Evolutionary conservation across 2,113 vertebrate genomes (phyloP).

Genomic region (Lontra canadensis): DNA sequence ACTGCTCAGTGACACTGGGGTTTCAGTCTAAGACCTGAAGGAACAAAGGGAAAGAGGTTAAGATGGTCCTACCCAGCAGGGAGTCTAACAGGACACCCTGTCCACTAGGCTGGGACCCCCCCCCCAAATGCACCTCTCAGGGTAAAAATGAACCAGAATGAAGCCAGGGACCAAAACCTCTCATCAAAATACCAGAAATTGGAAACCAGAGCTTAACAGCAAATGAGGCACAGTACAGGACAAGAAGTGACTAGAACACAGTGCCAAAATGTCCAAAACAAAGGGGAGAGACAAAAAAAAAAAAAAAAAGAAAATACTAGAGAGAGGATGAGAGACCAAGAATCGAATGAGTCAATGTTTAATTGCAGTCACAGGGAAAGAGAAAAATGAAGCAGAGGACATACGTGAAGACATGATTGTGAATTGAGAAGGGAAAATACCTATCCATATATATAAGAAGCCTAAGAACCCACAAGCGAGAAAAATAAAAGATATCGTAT

Average conservation of each 20-base stretch:
- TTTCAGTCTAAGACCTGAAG: not conserved
- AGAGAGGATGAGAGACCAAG: not conserved
- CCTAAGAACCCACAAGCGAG: not conserved
- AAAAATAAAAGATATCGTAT: not conserved
- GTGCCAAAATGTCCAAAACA: not conserved
- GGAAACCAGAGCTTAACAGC: not conserved
- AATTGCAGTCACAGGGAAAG: not conserved
- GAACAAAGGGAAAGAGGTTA: not conserved
- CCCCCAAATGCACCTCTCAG: not conserved
- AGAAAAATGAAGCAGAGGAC: not conserved
- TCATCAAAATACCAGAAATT: not conserved
- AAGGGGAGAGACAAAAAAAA: not conserved
- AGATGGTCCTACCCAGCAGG: not conserved
- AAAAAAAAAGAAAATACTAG: not conserved
- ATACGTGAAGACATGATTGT: not conserved
- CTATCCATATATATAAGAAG: not conserved
- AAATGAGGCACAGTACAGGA: not conserved
- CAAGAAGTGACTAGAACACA: not conserved
- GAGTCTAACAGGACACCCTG: not conserved
- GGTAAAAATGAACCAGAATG: not conserved
- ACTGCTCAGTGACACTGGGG: not conserved
- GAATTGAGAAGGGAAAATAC: not conserved
- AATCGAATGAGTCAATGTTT: not conserved
- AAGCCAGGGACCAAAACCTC: not conserved
- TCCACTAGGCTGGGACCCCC: not conserved